Conservation (phyloP, 2,888 invertebrate genomes). For the Marronus borbonicus region DNA sequence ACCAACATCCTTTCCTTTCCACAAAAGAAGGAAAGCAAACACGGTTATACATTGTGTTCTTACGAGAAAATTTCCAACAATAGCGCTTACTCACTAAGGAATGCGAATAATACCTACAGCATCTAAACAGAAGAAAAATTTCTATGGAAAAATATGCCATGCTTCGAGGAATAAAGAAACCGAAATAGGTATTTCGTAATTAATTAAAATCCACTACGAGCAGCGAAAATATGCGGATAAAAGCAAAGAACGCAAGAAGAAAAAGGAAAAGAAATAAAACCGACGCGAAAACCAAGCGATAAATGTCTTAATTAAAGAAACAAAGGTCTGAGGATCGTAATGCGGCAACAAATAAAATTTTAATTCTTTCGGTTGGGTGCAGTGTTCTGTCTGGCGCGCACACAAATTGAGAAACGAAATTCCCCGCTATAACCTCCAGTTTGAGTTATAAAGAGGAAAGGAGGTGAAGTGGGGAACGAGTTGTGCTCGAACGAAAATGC, state of each 20-base stretch:
- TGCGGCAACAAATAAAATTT: slow-evolving; percentile 48
- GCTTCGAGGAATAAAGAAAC: slow-evolving; percentile 13
- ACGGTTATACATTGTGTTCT: too few species aligned
- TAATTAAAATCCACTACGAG: slow-evolving; percentile 32
- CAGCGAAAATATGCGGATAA: not conserved
- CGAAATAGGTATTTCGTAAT: slow-evolving; percentile 38
- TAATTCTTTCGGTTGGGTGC: slow-evolving; percentile 40
- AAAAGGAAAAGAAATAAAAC: slow-evolving; percentile 8
- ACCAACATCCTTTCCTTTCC: too few species aligned
- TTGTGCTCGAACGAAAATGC: slow-evolving; percentile 29
- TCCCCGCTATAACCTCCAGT: not conserved
- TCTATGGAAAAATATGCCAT: not conserved
- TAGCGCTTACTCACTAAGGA: not conserved
- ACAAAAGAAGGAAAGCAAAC: too few species aligned
- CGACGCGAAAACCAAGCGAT: slow-evolving; percentile 44
- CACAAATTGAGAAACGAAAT: slow-evolving; percentile 6
- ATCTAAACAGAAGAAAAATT: slow-evolving; percentile 2
- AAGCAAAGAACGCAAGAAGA: slow-evolving; percentile 14
- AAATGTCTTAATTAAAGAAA: slow-evolving; percentile 51
- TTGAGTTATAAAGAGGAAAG: too few species aligned
- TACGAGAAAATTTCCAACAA: too few species aligned
- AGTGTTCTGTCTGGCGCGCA: slow-evolving; percentile 23
- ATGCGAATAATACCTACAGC: not conserved
- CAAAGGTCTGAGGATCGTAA: slow-evolving; percentile 47
- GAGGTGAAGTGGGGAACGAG: not conserved